Evolutionary conservation across 1,140 invertebrate species (phyloP), one percentile per base, ranked within the genome.

Genomic region (Aradophagus sp.): DNA sequence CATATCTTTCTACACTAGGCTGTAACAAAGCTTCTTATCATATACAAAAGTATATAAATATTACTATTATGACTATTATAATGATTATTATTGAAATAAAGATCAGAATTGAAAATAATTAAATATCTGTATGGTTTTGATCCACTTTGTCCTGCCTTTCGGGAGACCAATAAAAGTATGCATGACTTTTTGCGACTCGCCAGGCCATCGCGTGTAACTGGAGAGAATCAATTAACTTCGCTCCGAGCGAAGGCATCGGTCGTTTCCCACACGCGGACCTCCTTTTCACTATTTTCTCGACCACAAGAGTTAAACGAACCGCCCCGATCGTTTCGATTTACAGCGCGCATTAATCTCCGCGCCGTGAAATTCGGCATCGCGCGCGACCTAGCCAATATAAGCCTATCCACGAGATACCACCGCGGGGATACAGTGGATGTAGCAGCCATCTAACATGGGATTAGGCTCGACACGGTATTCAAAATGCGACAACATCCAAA

Each of bases 401-500:
- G 55, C 55, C 50, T 58, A 53, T 56, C 44, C 35, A 38, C 12
- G 6, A 41, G 59, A 63, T 47, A 56, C 61, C 32, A 61, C 32
- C 27, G 12, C 34, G 31, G 36, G 44, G 20, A 50, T 12, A 13
- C 36, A 42, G 16, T 47, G 11, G 23, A 13, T 58, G 38, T 67
- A 55, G 31, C 31, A 52, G 62, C 50, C 70, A 68, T 67, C 71
- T 73, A 68, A 68, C 63, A 73, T 41, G 32, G 63, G 59, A 73
- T 73, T 73, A 73, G 70, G 63, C 70, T 73, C 70, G 70, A 67
- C 70, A 73, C 70, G 44, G 42, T 62, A 63, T 67, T 65, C 62
- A 72, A 39, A 38, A 59, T 71, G 50, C 55, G 52, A 67, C 55
- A 53, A 63, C 62, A 47, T 50, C 36, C 61, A 26, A 38, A 16